phyloP scores from a whole-genome alignment of 2,797 vertebrate species.

The Oreortyx pictus region DNA sequence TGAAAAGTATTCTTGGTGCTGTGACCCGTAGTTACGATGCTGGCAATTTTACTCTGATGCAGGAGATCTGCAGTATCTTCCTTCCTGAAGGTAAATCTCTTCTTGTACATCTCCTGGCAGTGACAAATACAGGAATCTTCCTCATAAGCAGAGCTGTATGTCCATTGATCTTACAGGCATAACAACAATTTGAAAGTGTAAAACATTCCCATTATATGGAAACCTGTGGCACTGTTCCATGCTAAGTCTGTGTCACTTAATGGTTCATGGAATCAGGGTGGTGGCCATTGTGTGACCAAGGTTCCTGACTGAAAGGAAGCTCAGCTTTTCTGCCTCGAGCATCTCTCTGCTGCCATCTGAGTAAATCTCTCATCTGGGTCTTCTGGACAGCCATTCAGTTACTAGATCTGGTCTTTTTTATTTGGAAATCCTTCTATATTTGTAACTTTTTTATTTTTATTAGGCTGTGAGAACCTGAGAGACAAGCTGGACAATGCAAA shows the following conservation, averaged over 20 bases:
- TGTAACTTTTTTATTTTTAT: slow-evolving; percentile 16
- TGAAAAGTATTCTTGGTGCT: slow-evolving; percentile 81
- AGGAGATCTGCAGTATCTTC: slow-evolving; percentile 82
- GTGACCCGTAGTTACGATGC: slow-evolving; percentile 80
- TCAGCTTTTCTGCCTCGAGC: neutral
- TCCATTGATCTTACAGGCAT: neutral
- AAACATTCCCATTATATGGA: no score
- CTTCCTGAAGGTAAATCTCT: slow-evolving; percentile 83
- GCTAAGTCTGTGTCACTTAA: no score
- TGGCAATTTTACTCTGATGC: slow-evolving; percentile 83
- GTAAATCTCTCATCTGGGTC: neutral
- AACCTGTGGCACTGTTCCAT: no score
- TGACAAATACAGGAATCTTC: neutral
- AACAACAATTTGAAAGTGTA: no score
- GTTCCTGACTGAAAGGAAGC: no score
- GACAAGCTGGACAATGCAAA: slow-evolving; percentile 69
- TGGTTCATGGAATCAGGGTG: no score
- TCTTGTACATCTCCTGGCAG: neutral
- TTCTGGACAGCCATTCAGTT: neutral
- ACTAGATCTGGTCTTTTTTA: neutral
- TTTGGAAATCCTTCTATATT: neutral
- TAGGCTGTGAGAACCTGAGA: slow-evolving; percentile 77
- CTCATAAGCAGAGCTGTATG: neutral
- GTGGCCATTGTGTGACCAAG: no score
- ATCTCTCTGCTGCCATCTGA: neutral